Evolutionary conservation across 2,888 invertebrate genomes (phyloP), one percentile per base, ranked within the genome.

Genomic region (Tetragonisca angustula): DNA sequence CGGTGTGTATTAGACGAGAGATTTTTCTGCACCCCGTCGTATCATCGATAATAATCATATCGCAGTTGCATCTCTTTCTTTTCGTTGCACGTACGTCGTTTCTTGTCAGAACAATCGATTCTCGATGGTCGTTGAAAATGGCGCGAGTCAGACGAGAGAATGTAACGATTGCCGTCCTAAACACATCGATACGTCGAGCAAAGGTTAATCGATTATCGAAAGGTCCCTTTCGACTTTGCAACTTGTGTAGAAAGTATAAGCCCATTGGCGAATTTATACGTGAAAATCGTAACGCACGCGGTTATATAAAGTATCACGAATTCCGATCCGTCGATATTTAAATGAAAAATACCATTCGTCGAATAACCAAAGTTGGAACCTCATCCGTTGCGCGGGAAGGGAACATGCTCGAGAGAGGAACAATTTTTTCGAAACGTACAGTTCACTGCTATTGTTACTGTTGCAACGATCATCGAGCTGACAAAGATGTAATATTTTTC

Each of bases 161-260:
- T 82, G 84, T 72, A 90, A 89, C 89, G 87, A 91, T 90, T 92
- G 93, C 93, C 93, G 93, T 93, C 93, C 93, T 91, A 88, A 81
- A 89, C 90, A 92, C 93, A 93, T 93, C 93, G 93, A 93, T 89
- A 90, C 88, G 90, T 89, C 85, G 84, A 88, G 70, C 87, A 79
- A 79, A 87, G 83, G 32, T 83, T 59, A 54, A 69, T 81, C 73
- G 78, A 79, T 73, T 79, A 79, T 76, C 64, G 64, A 76, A 61
- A 52, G 54, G 69, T 74, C 77, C 70, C 65, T 84, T 81, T 74
- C 81, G 71, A 70, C 50, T 77, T 62, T 69, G 61, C 73, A 67
- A 62, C n/a, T 74, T 61, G 52, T 65, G 64, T 71, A 77, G 84
- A 59, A 71, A 81, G 70, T 81, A 85, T 72, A 50, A 24, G 1